Percentiles rank a stretch among this genome's conserved stretches.
Conservation (phyloP, 1,140 invertebrate genomes). For the Muscidifurax raptorellus region DNA sequence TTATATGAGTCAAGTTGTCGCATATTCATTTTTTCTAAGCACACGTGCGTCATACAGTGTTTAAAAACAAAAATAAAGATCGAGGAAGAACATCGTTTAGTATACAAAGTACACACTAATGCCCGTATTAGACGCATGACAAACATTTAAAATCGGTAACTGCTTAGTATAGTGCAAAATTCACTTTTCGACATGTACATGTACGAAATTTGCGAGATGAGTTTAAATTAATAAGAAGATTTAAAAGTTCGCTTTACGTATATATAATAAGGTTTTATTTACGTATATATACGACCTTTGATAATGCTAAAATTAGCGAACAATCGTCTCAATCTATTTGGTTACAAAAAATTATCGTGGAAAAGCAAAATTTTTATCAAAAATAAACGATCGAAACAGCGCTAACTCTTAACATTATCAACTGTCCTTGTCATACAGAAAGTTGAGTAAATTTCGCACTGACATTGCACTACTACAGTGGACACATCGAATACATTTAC, state of each 20-base stretch:
- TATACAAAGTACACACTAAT: slow-evolving; percentile 32
- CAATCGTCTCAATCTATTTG: too few relatives aligned
- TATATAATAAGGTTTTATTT: not conserved
- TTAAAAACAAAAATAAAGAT: slow-evolving; percentile 21
- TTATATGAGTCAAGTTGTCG: too few relatives aligned
- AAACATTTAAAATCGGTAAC: slow-evolving; percentile 49
- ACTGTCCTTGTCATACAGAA: not conserved
- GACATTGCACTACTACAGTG: slow-evolving; percentile 38
- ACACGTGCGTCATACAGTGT: not conserved
- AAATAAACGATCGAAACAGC: not conserved
- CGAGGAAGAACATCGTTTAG: slow-evolving; percentile 35
- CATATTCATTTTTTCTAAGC: not conserved
- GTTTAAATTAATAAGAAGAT: not conserved
- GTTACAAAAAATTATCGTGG: not conserved
- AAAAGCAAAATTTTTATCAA: not conserved
- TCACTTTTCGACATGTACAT: not conserved
- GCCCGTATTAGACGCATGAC: slow-evolving; percentile 3
- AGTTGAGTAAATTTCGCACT: slow-evolving; percentile 35
- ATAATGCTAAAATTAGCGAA: not conserved
- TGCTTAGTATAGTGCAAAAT: slow-evolving; percentile 39
- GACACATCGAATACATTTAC: slow-evolving; percentile 39
- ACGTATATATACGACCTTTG: not conserved
- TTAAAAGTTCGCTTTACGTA: not conserved
- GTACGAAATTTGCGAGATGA: not conserved
- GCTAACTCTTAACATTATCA: not conserved